Evolutionary conservation across 2,113 vertebrate species (phyloP).

Genomic region (Gasterosteus aculeatus): DNA sequence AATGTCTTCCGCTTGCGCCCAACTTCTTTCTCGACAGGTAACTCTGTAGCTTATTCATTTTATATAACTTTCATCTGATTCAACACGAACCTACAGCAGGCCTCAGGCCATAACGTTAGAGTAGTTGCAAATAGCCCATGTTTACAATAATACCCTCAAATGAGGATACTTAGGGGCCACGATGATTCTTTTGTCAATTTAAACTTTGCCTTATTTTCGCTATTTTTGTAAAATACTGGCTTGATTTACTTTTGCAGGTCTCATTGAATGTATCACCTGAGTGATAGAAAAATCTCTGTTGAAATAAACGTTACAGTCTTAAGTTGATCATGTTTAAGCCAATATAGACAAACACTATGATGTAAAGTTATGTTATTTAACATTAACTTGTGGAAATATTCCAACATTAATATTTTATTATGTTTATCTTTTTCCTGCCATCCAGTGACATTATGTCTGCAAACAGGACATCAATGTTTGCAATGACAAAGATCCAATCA

Average conservation of each 20-base stretch:
- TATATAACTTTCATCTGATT: not conserved
- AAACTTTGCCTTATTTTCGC: not conserved
- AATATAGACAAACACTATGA: not conserved
- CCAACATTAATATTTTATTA: not conserved
- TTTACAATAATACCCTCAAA: not conserved
- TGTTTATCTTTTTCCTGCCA: not conserved
- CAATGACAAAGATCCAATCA: not conserved
- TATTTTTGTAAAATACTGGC: not conserved
- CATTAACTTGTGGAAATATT: not conserved
- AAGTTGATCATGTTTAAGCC: not conserved
- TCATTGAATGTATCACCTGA: not conserved
- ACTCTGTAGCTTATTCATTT: not conserved
- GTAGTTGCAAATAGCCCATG: not conserved
- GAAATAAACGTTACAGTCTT: not conserved
- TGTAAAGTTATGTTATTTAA: not conserved
- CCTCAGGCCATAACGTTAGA: not conserved
- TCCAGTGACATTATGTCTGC: slow-evolving; percentile 43
- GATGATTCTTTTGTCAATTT: not conserved
- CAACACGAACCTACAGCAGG: not conserved
- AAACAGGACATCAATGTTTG: not conserved
- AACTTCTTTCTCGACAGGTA: not conserved
- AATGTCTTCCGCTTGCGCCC: not conserved
- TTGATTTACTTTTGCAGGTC: not conserved
- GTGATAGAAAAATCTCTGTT: not conserved
- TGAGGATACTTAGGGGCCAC: not conserved